These are phyloP conservation scores for Pollenia labialis DNA, from an alignment of 2,888 invertebrate species.

Conservation along the genomic window DNA sequence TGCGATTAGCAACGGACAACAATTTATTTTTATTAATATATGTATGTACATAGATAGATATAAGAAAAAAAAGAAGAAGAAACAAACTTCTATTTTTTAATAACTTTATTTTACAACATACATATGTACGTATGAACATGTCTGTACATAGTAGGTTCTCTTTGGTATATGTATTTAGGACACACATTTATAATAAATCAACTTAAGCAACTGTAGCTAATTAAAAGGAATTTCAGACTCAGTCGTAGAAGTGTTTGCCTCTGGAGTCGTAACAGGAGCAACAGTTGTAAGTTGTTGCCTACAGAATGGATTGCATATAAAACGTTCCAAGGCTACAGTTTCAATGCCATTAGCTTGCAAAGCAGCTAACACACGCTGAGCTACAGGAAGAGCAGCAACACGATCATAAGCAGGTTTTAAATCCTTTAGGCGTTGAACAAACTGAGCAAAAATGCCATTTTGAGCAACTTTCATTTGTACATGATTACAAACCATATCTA, in stretches of 20 bases:
- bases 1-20: no score
- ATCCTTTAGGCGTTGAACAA: constrained; percentile 76
- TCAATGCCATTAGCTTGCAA: constrained; percentile 79
- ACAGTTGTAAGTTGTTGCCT: constrained; percentile 75
- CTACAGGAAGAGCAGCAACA: constrained; percentile 76
- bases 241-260: not conserved
- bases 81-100: no score
- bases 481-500: constrained; percentile 76
- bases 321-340: constrained; percentile 76
- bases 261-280: constrained; percentile 4
- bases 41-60: no score
- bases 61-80: no score
- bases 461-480: constrained; percentile 77
- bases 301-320: constrained; percentile 79
- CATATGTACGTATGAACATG: no score
- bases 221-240: not conserved
- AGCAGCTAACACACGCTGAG: constrained; percentile 75
- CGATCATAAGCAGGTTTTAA: constrained; percentile 80
- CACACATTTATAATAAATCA: not conserved
- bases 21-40: no score
- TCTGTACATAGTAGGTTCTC: no score
- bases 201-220: constrained; percentile 12
- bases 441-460: constrained; percentile 79
- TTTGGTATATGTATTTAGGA: not conserved
- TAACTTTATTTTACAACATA: no score